Base-by-base conservation (phyloP, 2,888 invertebrate species). In the Drosophila setosimentum region DNA sequence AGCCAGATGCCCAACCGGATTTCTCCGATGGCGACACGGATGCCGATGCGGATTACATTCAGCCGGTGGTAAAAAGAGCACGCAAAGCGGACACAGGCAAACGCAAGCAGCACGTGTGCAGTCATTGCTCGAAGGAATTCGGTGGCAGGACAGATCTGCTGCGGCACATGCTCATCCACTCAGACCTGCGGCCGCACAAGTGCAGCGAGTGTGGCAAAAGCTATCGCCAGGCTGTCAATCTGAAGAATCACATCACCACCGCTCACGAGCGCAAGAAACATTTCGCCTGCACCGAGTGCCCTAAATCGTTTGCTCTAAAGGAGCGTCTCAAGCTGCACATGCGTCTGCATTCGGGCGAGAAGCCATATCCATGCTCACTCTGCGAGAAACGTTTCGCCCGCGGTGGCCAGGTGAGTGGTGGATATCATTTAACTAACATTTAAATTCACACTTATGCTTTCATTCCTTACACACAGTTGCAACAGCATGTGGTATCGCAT, bases 271-370 rank as follows among this genome's bases (percentile, higher is more conserved):
- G 87, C 18, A 87, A 91, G 45, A 90, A 91, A 8, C 87, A 95
- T 32, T 96, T 95, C 91, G 94, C 95, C 57, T 97, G 97, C 91
- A 94, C 95, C 83, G 95, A 96, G 78, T 97, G 97, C 91, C 94
- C 95, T 58, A 96, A 96, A 91, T 94, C 95, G 37, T 97, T 97
- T 91, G 95, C 96, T 0, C 93, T 96, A 18, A 96, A 97, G 92
- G 96, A 97, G 87, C 95, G 96, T 40, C 93, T 97, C 63, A 94
- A 95, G 77, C 92, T 96, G 60, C 97, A 97, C 92, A 94, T 97
- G 84, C 94, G 96, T 11, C 94, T 95, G 21, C 97, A 97, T 91
- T 95, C 96, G 0, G 96, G 96, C 0, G 95, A 95, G 83, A 95
- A 95, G 81, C 96, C 96, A 0, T 96, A 96, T 92, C 93, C 94